Evolutionary conservation across 2,888 invertebrate genomes (phyloP), one percentile per base, ranked within the genome.

Genomic region (Napeogenes sylphis): DNA sequence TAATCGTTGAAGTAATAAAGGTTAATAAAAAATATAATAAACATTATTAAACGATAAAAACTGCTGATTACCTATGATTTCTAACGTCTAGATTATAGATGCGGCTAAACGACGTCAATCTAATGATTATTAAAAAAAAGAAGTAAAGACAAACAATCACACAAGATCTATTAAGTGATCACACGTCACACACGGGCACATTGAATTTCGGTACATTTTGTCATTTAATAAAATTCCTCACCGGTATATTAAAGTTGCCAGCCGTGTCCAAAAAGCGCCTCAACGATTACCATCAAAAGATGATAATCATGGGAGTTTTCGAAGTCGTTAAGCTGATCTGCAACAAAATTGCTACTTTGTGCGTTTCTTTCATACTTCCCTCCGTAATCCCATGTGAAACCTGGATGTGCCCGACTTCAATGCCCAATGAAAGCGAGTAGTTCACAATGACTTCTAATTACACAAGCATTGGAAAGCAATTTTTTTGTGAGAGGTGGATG

Each of bases 251-350:
- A 73, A 73, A 74, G 88, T 83, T 79, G 89, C 82, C 88, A 87
- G 88, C 84, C 77, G 86, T 82, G 82, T 87, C 89, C 87, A 84
- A 42, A 10, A 84, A 86, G 84, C 87, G 86, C 87, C 87, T 83
- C 85, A 85, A 80, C 77, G 81, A 87, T 82, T 87, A 90, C 84
- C 89, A 90, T 90, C 90, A 90, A 90, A 90, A 90, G 87, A 90
- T 90, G 87, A 90, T 90, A 85, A 90, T 89, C 90, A 90, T 90
- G 71, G 90, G 90, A 84, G 90, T 90, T 90, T 90, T 90, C 87
- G 90, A 90, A 83, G 90, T 90, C 82, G 90, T 85, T 85, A 90
- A 86, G 87, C 87, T 90, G 90, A 90, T 89, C 90, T 90, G 90
- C 80, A 90, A 90, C 90, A 90, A 85, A 90, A 90, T 87, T 77